These are phyloP conservation scores for Epinotia bilunana DNA, from an alignment of 2,888 invertebrate genomes.

Conservation along the genomic window DNA sequence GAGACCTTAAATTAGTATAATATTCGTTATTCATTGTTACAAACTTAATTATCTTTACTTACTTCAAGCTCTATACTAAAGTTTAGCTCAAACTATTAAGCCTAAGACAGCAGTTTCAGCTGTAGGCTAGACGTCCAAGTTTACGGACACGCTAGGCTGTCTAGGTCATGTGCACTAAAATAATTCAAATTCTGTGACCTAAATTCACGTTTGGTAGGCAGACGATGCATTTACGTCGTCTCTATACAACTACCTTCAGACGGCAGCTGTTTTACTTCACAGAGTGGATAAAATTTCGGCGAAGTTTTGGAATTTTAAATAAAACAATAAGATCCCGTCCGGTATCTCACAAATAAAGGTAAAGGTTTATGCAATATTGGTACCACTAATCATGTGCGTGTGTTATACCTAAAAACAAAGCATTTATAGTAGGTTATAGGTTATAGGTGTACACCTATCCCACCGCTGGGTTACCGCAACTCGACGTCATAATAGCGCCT, in stretches of 20 bases:
- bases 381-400: too few species aligned
- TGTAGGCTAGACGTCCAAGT: conserved; percentile 11
- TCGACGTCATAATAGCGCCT: too few species aligned
- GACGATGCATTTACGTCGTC: not conserved
- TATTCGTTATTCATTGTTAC: not conserved
- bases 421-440: too few species aligned
- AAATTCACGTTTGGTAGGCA: conserved; percentile 16
- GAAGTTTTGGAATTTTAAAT: not conserved
- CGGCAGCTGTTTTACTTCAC: conserved; percentile 20
- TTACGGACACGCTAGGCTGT: conserved; percentile 29
- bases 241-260: not conserved
- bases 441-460: too few species aligned
- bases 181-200: conserved; percentile 34
- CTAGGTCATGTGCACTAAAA: conserved; percentile 23
- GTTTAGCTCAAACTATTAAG: conserved; percentile 12
- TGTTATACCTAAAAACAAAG: too few species aligned
- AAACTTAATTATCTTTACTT: not conserved
- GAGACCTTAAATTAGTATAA: not conserved
- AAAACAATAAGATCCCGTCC: not conserved
- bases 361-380: not conserved
- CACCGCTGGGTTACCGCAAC: too few species aligned
- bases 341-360: not conserved
- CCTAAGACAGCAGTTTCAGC: conserved; percentile 2
- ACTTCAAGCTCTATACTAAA: not conserved
- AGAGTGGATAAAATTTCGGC: conserved; percentile 8